Evolutionary conservation across 1,140 invertebrate genomes (phyloP).

Genomic region (Callitettix versicolor): DNA sequence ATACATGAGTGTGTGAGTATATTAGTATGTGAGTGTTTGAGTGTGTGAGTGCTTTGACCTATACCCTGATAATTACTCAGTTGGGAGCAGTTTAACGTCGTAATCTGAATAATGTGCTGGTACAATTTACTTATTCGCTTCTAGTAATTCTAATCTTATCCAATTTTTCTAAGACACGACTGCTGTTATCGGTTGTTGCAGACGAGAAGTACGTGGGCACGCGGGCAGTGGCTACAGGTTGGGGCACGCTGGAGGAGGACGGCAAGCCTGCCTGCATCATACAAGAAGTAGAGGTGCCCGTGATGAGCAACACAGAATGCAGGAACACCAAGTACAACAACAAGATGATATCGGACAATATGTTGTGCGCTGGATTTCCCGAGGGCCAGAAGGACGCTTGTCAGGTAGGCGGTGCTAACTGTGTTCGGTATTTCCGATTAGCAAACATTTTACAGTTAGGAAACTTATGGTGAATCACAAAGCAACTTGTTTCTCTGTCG

Average conservation of each 20-base stretch:
- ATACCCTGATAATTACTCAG: too few species aligned
- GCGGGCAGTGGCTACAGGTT: constrained; percentile 64
- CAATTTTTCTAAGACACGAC: too few species aligned
- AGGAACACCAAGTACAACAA: constrained; percentile 59
- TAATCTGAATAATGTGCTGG: too few species aligned
- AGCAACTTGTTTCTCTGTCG: constrained; percentile 28
- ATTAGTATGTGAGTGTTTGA: too few species aligned
- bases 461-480: background rate
- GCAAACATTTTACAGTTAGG: background rate
- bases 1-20: too few species aligned
- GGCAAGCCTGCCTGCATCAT: constrained; percentile 69
- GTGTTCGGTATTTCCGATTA: too few species aligned
- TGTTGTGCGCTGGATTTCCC: constrained; percentile 75
- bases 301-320: constrained; percentile 65
- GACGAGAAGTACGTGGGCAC: constrained; percentile 55
- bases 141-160: too few species aligned
- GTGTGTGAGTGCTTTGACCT: too few species aligned
- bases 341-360: constrained; percentile 72
- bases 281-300: constrained; percentile 71
- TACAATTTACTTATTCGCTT: too few species aligned
- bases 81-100: too few species aligned
- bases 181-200: constrained; percentile 33
- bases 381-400: constrained; percentile 71
- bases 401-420: constrained; percentile 48
- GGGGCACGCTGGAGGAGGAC: constrained; percentile 72